Evolutionary conservation across 2,797 vertebrate species (phyloP).

Genomic region (Toxotes lorentzi): DNA sequence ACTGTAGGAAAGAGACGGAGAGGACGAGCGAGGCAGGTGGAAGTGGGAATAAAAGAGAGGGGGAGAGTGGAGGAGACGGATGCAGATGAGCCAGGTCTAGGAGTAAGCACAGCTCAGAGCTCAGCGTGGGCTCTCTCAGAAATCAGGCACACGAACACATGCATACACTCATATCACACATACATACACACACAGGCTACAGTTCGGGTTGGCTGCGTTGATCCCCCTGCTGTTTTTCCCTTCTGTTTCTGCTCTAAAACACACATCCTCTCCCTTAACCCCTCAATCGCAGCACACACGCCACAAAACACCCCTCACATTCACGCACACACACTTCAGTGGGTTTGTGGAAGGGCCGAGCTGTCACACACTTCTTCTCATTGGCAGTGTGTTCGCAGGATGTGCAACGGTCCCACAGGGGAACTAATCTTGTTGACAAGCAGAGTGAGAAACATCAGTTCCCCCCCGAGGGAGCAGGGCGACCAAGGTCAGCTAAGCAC

Average conservation of each 20-base stretch:
- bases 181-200: conserved; percentile 50
- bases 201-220: conserved; percentile 71
- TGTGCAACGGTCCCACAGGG: conserved; percentile 73
- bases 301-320: background rate
- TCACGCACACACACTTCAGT: conserved; percentile 32
- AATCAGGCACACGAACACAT: conserved; percentile 30
- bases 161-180: conserved; percentile 42
- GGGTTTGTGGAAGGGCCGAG: conserved; percentile 59
- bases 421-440: conserved; percentile 82
- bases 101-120: conserved; percentile 74
- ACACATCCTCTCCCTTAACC: conserved; percentile 71
- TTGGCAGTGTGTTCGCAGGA: conserved; percentile 64
- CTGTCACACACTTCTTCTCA: conserved; percentile 68
- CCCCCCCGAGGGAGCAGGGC: conserved; percentile 54
- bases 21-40: conserved; percentile 17
- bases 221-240: conserved; percentile 71
- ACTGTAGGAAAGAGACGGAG: conserved; percentile 31
- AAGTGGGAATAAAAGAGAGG: conserved; percentile 10
- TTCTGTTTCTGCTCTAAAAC: conserved; percentile 80
- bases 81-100: conserved; percentile 66
- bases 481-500: conserved; percentile 65
- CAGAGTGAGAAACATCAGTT: conserved; percentile 78
- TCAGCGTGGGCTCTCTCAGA: conserved; percentile 62
- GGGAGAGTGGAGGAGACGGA: conserved; percentile 32
- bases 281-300: conserved; percentile 36